A percentile compares a stretch with the other conserved stretches of the same genome.
phyloP scores from a whole-genome alignment of 2,797 vertebrate genomes.

The Oophaga sylvatica region DNA sequence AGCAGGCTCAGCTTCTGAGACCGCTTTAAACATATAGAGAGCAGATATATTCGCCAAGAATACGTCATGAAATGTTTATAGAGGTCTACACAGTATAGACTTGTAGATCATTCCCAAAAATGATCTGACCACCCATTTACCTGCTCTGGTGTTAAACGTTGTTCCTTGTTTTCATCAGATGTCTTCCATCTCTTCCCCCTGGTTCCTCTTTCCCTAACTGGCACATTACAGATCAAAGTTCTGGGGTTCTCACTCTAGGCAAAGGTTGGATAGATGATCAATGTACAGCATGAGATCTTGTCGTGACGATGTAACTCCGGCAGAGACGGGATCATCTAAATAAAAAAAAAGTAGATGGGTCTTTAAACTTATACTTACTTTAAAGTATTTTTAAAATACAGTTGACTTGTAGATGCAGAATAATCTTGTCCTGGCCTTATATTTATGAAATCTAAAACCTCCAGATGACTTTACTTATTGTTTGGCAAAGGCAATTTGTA shows the following conservation, averaged over 20 bases:
- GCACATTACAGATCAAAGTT: constrained; percentile 81
- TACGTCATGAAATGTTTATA: background rate
- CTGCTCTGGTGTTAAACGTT: constrained; percentile 81
- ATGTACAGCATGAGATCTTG: constrained; percentile 90
- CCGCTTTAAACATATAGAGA: too few relatives aligned
- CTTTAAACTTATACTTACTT: background rate
- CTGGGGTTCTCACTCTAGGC: constrained; percentile 85
- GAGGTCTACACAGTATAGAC: background rate
- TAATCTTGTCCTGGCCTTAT: background rate
- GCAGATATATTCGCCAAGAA: too few relatives aligned
- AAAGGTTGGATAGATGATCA: constrained; percentile 91
- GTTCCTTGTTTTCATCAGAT: constrained; percentile 78
- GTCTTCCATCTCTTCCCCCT: constrained; percentile 69
- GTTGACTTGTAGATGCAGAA: background rate
- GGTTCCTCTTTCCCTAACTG: constrained; percentile 76
- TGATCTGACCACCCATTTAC: constrained; percentile 62
- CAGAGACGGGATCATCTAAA: constrained; percentile 92
- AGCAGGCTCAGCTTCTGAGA: too few relatives aligned
- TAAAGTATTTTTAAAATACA: background rate
- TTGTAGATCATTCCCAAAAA: background rate
- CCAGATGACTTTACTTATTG: background rate
- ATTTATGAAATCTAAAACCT: background rate
- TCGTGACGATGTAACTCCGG: constrained; percentile 91
- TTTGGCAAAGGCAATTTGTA: background rate
- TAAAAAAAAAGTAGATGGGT: constrained; percentile 55